These are phyloP conservation scores for Ptilonorhynchus violaceus DNA, from an alignment of 2,113 vertebrate species.

Conservation along the genomic window DNA sequence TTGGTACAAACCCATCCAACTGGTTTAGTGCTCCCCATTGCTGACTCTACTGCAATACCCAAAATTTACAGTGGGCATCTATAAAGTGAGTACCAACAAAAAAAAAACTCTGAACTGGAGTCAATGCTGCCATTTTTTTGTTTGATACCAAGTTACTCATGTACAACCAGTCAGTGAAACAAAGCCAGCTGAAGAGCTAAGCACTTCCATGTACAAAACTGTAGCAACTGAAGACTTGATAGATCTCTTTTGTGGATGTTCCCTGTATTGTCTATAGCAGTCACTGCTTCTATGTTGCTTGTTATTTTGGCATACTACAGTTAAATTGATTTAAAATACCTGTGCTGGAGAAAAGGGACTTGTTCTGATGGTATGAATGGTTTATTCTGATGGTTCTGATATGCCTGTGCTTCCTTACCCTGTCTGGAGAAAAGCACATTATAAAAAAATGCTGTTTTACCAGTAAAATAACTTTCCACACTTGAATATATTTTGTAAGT, in stretches of 20 bases:
- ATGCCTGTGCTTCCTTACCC: not conserved
- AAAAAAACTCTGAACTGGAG: not conserved
- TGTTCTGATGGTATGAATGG: not conserved
- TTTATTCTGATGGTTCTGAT: not conserved
- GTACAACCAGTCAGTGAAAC: not conserved
- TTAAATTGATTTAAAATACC: not conserved
- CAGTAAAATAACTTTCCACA: constrained; percentile 10
- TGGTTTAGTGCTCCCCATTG: not conserved
- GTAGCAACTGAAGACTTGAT: not conserved
- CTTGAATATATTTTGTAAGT: constrained; percentile 48
- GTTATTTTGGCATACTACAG: not conserved
- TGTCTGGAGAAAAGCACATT: not conserved
- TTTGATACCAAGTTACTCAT: not conserved
- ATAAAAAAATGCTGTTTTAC: constrained; percentile 21
- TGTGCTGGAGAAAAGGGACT: not conserved
- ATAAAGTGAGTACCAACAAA: no score
- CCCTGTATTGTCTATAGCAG: not conserved
- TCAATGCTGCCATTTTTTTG: not conserved
- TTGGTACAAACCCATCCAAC: not conserved
- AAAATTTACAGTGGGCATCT: not conserved
- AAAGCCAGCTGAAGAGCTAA: not conserved
- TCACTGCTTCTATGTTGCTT: not conserved
- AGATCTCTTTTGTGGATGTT: not conserved
- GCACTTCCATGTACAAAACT: not conserved
- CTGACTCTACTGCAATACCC: not conserved